Evolutionary conservation across 2,888 invertebrate species (phyloP).

Genomic region (Oscheius myriophilus): DNA sequence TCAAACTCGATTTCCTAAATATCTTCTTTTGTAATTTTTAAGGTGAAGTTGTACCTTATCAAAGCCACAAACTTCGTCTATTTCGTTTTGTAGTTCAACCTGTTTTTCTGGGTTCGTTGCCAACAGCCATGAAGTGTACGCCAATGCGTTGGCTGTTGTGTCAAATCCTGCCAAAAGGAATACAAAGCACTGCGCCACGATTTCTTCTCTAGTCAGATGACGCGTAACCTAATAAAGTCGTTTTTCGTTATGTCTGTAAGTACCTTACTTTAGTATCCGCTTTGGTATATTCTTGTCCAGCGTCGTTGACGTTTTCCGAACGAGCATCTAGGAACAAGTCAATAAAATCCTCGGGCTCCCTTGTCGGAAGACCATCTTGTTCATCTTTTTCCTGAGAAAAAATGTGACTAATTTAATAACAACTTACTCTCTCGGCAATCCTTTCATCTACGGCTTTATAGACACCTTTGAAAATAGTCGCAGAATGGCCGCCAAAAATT

Average conservation of each 20-base stretch:
- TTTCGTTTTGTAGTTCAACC: slow-evolving; percentile 48
- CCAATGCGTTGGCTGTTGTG: slow-evolving; percentile 74
- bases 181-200: slow-evolving; percentile 57
- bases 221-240: slow-evolving; percentile 37
- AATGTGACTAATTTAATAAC: background rate
- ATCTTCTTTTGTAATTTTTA: background rate
- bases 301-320: slow-evolving; percentile 31
- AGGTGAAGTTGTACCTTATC: slow-evolving; percentile 28
- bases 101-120: slow-evolving; percentile 61
- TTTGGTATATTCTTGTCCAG: background rate
- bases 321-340: slow-evolving; percentile 65
- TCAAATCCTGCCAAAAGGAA: slow-evolving; percentile 70
- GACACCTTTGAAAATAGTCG: slow-evolving; percentile 15
- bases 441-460: slow-evolving; percentile 34
- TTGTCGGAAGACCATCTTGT: slow-evolving; percentile 33
- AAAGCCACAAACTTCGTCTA: slow-evolving; percentile 43
- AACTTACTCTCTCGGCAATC: slow-evolving; percentile 33
- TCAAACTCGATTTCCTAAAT: slow-evolving; percentile 52
- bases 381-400: slow-evolving; percentile 32
- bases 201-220: slow-evolving; percentile 56
- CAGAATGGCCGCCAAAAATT: background rate
- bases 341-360: slow-evolving; percentile 59
- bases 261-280: too few relatives aligned
- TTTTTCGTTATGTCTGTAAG: background rate
- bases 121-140: slow-evolving; percentile 72